Evolutionary conservation across 2,888 invertebrate species (phyloP), one percentile per base, ranked within the genome.

Genomic region (Thecocarcelia acutangulata): DNA sequence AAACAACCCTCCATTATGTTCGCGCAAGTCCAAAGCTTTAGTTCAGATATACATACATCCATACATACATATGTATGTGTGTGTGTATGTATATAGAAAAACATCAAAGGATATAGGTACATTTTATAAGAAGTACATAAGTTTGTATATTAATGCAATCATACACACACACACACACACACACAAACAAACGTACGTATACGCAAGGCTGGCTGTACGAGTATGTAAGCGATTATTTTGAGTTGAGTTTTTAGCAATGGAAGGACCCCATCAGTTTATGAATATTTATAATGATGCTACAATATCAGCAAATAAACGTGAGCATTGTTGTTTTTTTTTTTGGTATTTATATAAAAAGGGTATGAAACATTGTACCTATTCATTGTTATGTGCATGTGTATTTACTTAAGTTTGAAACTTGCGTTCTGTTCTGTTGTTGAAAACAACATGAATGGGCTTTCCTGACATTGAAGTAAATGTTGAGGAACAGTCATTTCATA

Each of bases 381-480:
- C 15, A 17, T 17, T 46, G 4, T 46, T 2, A 46, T 52, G 61
- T 70, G 52, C n/a, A 44, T 59, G 33, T 17, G 13, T 24, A 63
- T 12, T 9, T 64, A 19, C 13, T n/a, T 52, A 19, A n/a, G 54
- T 33, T 17, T 15, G 54, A 15, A 44, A 44, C 44, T 44, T 44
- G 2, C 1, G 2, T 44, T 15, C 9, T 33, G 9, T 33, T 68
- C 54, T 78, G 44, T 54, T 54, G 17, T 54, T 33, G 24, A 19
- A 15, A 21, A 21, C 15, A 46, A 68, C n/a, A 76, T 77, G 64
- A 80, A 80, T 76, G 77, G 77, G 74, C 48, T 70, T 74, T 78
- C 82, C 82, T 78, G 82, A 78, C 82, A 82, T 82, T 82, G 78
- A 78, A 64, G 68, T 54, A 66, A 70, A 70, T 78, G 73, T 70